Evolutionary conservation across 2,888 invertebrate species (phyloP), one percentile per base, ranked within the genome.

Genomic region (Syritta pipiens): DNA sequence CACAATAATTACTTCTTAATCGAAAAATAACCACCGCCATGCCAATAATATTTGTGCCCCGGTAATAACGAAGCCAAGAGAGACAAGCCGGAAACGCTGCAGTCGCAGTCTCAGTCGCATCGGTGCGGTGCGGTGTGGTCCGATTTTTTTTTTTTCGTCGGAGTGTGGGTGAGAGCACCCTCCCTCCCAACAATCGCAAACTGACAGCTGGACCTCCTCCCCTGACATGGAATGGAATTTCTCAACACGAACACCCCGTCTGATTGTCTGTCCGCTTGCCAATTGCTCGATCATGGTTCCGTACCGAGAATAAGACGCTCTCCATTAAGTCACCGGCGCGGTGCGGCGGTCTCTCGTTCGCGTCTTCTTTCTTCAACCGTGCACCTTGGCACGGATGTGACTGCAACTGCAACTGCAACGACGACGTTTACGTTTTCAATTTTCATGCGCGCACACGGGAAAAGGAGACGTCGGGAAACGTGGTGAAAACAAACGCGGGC

Each of bases 1-100:
- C 72, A 68, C 79, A 68, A 74, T 79, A 79, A 79, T 79, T 79
- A 79, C 79, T 67, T 74, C 67, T 79, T 79, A 79, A 79, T 79
- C 79, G 79, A 79, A 74, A 79, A 74, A 67, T 79, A 74, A 79
- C 72, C 62, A 68, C 72, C 44, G 55, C 26, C 28, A 6, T 79
- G 79, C 72, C 67, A 68, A 67, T 68, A 79, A 74, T 57, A 57
- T 55, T 74, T 63, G 44, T n/a, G n/a, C n/a, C n/a, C n/a, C n/a
- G n/a, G n/a, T 44, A 51, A 32, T 30, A 53, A 59, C 12, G 17
- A 40, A 59, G 26, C 51, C 59, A 40, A 22, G n/a, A n/a, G 46
- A 49, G 14, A 30, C 40, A 53, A 53, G 51, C 48, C 37, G 59
- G 59, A 59, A 40, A 49, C 49, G 22, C 2, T 12, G 7, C 14